Percentiles rank a stretch among this genome's conserved stretches.
Evolutionary conservation across 2,888 invertebrate species (phyloP).

Genomic region (Tipula lateralis): DNA sequence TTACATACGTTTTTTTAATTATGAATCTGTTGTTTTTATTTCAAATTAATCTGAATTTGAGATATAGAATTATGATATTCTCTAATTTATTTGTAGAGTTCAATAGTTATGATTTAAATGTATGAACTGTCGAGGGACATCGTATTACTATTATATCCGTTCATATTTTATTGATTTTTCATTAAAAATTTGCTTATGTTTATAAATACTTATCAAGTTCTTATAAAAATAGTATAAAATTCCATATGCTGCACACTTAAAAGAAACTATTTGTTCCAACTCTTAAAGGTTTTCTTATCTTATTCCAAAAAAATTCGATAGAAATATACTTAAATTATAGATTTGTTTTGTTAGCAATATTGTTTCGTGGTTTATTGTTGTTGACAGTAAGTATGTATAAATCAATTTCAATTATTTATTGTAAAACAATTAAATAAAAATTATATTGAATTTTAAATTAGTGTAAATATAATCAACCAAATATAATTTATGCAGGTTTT

Average conservation of each 20-base stretch:
- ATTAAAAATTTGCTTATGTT: background rate
- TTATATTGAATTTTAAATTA: background rate
- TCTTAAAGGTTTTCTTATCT: background rate
- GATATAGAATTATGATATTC: background rate
- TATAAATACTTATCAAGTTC: background rate
- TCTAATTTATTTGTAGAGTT: background rate
- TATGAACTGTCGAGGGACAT: background rate
- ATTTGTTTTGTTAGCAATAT: background rate
- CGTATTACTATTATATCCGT: background rate
- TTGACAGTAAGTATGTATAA: background rate
- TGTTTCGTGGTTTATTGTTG: slow-evolving; percentile 14
- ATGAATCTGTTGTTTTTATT: background rate
- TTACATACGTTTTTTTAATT: slow-evolving; percentile 3
- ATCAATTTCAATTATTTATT: background rate
- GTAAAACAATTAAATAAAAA: background rate
- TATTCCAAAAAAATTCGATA: background rate
- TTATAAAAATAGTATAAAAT: background rate
- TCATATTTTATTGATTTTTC: background rate
- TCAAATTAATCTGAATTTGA: background rate
- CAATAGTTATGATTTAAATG: background rate
- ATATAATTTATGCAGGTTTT: background rate
- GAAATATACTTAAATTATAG: background rate
- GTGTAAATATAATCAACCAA: slow-evolving; percentile 20
- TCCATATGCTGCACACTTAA: background rate
- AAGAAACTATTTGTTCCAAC: background rate